Evolutionary conservation across 2,888 invertebrate species (phyloP), one percentile per base, ranked within the genome.

Genomic region (Pristionchus exspectatus): DNA sequence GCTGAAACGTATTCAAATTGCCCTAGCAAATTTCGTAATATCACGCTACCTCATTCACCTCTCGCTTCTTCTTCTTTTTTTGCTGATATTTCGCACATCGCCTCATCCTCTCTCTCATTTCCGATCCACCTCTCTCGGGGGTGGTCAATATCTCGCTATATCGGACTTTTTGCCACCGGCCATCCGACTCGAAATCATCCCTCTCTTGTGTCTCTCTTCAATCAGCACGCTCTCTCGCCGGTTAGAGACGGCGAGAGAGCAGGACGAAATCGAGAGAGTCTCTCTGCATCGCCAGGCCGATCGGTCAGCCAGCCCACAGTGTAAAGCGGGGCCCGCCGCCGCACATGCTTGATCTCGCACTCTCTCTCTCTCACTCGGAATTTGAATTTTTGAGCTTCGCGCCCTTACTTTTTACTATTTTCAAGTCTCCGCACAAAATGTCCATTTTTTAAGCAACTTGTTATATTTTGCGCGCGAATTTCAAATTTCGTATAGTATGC

Each of bases 401-500:
- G 50, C 81, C 10, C 50, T 44, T 33, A 50, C 12, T 21, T 24
- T 7, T 44, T 5, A 12, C 24, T n/a, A 16, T 54, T 44, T 27
- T 14, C 18, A n/a, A 81, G 50, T 54, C 27, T 81, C 81, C 21
- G 54, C 81, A 81, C 21, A 27, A 81, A 81, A 81, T 50, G 81
- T 16, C 81, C 27, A 44, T 9, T 54, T 81, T 50, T 81, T 44
- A 10, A 38, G 9, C 24, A 24, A 4, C 0, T 24, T 54, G n/a
- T 14, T 2, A n/a, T 9, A 27, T 54, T 3, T 27, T 44, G 81
- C 50, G 50, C 81, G 33, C 30, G 81, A 54, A n/a, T 9, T 81
- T 38, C 44, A 77, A 77, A 77, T 77, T 77, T 50, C 50, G 81
- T 81, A 81, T 81, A 81, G 81, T 81, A 50, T 81, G 24, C 44